A percentile compares a stretch with the other conserved stretches of the same genome.
Conservation (phyloP, 2,113 vertebrate genomes). For the Zosterops borbonicus region DNA sequence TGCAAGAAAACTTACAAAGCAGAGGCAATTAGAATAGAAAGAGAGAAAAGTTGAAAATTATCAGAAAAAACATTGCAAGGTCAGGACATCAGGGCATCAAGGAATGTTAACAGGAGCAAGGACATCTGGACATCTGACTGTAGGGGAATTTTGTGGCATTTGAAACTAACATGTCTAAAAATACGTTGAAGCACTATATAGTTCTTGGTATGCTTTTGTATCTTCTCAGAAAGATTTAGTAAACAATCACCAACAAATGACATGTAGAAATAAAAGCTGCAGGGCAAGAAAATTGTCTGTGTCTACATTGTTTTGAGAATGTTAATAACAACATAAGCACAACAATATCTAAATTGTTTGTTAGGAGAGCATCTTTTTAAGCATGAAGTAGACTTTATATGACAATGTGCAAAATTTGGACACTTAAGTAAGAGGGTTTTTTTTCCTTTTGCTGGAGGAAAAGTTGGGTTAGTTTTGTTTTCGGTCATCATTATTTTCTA, state of each 20-base stretch:
- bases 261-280: background rate
- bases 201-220: background rate
- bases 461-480: background rate
- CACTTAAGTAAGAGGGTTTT: background rate
- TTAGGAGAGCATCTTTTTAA: background rate
- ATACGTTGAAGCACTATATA: background rate
- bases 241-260: background rate
- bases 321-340: background rate
- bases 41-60: background rate
- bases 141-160: background rate
- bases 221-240: background rate
- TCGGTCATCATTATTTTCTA: background rate
- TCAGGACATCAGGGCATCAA: background rate
- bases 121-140: background rate
- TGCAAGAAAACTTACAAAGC: background rate
- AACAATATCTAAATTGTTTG: background rate
- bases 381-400: background rate
- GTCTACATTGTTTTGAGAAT: background rate
- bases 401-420: background rate
- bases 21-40: constrained; percentile 11
- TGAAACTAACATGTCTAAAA: background rate
- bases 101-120: background rate
- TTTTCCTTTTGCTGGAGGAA: background rate
- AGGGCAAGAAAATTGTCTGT: background rate
- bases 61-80: background rate